phyloP scores from a whole-genome alignment of 2,113 vertebrate genomes.

The Ptyas mucosa region DNA sequence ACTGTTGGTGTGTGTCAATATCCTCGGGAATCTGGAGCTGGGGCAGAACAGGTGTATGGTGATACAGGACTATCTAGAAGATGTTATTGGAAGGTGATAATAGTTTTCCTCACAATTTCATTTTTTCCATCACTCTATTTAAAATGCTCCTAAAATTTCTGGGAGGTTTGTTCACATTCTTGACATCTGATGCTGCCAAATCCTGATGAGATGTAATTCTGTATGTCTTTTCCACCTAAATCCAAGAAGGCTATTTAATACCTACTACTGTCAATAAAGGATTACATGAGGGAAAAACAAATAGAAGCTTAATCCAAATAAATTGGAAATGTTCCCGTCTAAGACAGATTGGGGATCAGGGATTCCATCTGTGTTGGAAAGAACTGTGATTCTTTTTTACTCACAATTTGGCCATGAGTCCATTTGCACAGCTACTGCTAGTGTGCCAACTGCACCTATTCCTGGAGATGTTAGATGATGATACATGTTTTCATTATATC shows the following conservation, averaged over 20 bases:
- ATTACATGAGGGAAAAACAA: background rate
- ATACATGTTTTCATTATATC: background rate
- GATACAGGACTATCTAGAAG: background rate
- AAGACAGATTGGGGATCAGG: background rate
- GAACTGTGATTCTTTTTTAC: background rate
- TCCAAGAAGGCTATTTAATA: background rate
- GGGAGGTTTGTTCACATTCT: background rate
- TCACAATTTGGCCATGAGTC: background rate
- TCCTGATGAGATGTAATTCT: background rate
- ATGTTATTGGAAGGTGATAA: background rate
- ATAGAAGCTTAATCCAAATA: background rate
- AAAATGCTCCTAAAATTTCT: background rate
- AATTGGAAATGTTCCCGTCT: background rate
- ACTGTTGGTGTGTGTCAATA: no score
- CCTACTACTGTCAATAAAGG: background rate
- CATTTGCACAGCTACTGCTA: background rate
- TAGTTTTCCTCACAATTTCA: background rate
- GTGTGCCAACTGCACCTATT: background rate
- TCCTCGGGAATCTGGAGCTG: no score
- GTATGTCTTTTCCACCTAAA: background rate
- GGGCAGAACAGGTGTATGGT: background rate
- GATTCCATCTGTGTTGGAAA: background rate
- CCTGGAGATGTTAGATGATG: background rate
- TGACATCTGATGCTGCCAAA: background rate
- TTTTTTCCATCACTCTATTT: background rate